These are phyloP conservation scores for Hyperoplus immaculatus DNA, from an alignment of 2,797 vertebrate species.

Conservation along the genomic window DNA sequence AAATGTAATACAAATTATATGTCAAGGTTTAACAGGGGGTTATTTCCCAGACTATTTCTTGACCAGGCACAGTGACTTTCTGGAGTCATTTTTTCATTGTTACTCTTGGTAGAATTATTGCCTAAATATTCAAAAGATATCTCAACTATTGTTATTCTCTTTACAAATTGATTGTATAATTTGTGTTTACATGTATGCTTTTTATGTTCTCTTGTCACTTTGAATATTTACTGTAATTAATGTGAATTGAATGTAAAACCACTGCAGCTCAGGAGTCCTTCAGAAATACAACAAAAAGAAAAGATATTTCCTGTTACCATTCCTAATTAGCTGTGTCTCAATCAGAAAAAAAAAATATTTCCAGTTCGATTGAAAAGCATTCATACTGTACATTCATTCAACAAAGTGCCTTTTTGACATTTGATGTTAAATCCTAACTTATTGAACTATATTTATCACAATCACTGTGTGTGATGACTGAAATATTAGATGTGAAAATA, in stretches of 20 bases:
- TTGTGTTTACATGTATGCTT: slow-evolving; percentile 33
- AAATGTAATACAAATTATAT: not conserved
- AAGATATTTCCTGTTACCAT: not conserved
- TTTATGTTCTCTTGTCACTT: slow-evolving; percentile 7
- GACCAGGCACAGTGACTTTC: not conserved
- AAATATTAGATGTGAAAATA: slow-evolving; percentile 53
- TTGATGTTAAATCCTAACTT: slow-evolving; percentile 41
- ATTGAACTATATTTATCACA: slow-evolving; percentile 33
- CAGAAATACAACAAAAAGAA: slow-evolving; percentile 6
- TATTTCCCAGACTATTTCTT: slow-evolving; percentile 6
- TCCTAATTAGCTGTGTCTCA: slow-evolving; percentile 9
- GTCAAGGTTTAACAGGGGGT: not conserved
- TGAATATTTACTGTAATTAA: slow-evolving; percentile 30
- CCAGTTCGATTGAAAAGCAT: slow-evolving; percentile 16
- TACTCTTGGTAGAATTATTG: not conserved
- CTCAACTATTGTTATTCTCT: slow-evolving; percentile 19
- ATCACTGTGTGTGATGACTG: slow-evolving; percentile 60
- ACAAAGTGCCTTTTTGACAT: slow-evolving; percentile 45
- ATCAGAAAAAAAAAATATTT: slow-evolving; percentile 11
- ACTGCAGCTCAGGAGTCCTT: slow-evolving; percentile 35
- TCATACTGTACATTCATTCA: not conserved
- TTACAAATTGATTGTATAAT: slow-evolving; percentile 11
- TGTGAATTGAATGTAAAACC: slow-evolving; percentile 52
- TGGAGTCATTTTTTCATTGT: not conserved
- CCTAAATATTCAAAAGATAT: slow-evolving; percentile 12